Evolutionary conservation across 2,797 vertebrate species (phyloP).

Genomic region (Peromyscus eremicus): DNA sequence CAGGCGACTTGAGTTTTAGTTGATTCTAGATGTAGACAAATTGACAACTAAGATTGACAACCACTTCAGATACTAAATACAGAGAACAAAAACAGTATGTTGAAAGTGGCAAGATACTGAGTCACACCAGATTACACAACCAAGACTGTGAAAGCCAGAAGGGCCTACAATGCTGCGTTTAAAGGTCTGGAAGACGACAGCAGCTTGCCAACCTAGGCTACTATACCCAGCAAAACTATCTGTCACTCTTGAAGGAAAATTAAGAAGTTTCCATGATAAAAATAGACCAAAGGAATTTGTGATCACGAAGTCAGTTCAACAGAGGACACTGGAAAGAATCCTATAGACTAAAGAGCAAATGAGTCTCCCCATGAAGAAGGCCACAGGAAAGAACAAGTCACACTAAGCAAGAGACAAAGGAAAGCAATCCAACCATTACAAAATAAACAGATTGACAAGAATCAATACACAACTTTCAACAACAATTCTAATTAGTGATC

Average conservation of each 20-base stretch:
- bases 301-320: background rate
- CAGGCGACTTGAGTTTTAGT: background rate
- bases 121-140: background rate
- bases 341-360: background rate
- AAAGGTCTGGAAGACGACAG: background rate
- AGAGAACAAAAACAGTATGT: background rate
- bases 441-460: background rate
- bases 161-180: background rate
- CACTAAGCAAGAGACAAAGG: background rate
- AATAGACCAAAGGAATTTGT: background rate
- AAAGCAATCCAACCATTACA: background rate
- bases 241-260: background rate
- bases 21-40: background rate
- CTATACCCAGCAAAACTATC: background rate
- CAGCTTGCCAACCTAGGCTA: background rate
- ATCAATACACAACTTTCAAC: background rate
- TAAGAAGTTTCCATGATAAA: background rate
- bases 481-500: background rate
- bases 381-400: background rate
- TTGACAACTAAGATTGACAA: background rate
- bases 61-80: background rate
- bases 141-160: background rate
- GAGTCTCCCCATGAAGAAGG: background rate
- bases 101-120: background rate
- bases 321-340: background rate